Base-by-base conservation (phyloP, 2,113 vertebrate genomes). In the Colinus virginianus region DNA sequence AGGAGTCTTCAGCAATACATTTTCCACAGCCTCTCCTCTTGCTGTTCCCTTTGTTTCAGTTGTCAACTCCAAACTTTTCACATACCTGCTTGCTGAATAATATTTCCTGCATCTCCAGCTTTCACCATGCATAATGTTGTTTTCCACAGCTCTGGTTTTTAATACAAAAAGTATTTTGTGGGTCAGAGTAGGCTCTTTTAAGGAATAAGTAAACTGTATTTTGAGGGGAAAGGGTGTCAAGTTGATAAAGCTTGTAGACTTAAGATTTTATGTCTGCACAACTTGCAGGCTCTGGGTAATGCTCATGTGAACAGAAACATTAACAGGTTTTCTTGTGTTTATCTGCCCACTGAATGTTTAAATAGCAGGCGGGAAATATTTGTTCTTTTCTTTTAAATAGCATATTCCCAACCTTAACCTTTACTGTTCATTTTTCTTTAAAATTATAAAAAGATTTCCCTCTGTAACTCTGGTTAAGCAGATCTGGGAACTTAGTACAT, bases 1-100 rank as follows among this genome's bases (percentile, higher is more conserved):
- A 88, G 84, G 82, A 90, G 86, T 92, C 90, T 62, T 68, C 64
- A 78, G 58, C 88, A 95, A 90, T 82, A 95, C 90, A 95, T 93
- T 94, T 93, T 32, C 94, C 88, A 69, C 74, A 74, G 34, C 34
- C 75, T 95, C 74, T 78, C 92, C 82, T 90, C 80, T 92, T 77
- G 59, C 88, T 81, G 25, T 70, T 95, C 67, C 53, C 70, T 96
- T 72, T 96, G 87, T 93, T 96, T 94, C 88, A 87, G 32, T 62
- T 84, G 90, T 78, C 78, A 95, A 75, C 87, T 89, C 76, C 63
- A 12, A 87, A 74, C 70, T 84, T 49, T 62, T 76, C 81, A 77
- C 28, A 32, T 87, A 92, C 82, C 67, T 34, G 3, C 53, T 69
- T 74, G 78, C 87, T 82, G 67, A 95, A 76, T 78, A 90, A 68